Evolutionary conservation across 2,113 vertebrate species (phyloP).

Genomic region (Xyrauchen texanus): DNA sequence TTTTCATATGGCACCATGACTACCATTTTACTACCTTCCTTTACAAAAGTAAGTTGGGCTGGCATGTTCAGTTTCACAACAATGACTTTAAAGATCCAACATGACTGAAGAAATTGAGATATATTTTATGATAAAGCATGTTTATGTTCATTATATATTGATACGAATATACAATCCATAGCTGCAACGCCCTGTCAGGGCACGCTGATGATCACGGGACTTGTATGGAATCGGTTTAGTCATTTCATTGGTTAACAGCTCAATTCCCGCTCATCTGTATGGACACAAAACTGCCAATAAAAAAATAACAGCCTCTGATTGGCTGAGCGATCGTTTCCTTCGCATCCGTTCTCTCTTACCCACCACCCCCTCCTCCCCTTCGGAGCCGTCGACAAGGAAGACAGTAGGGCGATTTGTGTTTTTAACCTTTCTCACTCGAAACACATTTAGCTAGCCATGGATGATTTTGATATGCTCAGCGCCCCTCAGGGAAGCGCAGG

Average conservation of each 20-base stretch:
- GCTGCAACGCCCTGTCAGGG: conserved; percentile 18
- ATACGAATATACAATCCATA: conserved; percentile 7
- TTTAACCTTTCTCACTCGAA: neutral
- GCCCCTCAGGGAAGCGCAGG: conserved; percentile 62
- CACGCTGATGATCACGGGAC: conserved; percentile 71
- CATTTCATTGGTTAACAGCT: conserved; percentile 62
- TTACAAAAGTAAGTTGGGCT: too few species aligned
- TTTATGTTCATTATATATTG: neutral
- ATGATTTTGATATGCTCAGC: conserved; percentile 76
- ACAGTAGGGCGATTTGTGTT: conserved; percentile 46
- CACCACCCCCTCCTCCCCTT: conserved; percentile 57
- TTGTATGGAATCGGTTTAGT: conserved; percentile 46
- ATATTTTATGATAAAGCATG: neutral
- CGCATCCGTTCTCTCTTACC: neutral
- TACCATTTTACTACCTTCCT: too few species aligned
- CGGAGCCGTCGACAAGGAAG: conserved; percentile 41
- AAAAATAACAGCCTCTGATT: neutral
- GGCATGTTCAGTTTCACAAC: too few species aligned
- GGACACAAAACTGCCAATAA: conserved; percentile 47
- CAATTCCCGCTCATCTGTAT: conserved; percentile 36
- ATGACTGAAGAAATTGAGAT: too few species aligned
- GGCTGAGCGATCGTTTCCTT: neutral
- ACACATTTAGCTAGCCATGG: conserved; percentile 65
- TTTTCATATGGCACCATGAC: too few species aligned
- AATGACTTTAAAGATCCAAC: too few species aligned